Base-by-base conservation (phyloP, 1,140 invertebrate species). In the Phymastichus coffea region DNA sequence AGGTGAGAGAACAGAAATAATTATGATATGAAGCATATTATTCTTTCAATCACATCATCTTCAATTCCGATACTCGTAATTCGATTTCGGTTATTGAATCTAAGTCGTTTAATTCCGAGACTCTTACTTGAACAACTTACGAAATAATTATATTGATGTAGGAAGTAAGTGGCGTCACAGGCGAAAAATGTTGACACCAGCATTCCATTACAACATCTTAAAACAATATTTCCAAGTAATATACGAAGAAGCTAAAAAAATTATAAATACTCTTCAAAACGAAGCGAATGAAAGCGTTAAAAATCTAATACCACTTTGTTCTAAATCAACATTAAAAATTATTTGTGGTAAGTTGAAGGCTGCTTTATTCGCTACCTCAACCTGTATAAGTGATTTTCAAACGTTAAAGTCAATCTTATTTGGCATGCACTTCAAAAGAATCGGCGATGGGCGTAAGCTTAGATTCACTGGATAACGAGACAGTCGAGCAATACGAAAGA, bases 141-240 rank as follows among this genome's bases (percentile, higher is more conserved):
- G n/a, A n/a, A n/a, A n/a, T n/a, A n/a, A 30, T 30, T 12, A 7
- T 17, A 30, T 12, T 54, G 17, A 1, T 74, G 22, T 43, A 87
- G 91, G 90, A 38, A 76, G 78, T 9, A 93, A 92, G 77, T 97
- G 94, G 93, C 84, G 86, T 40, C 70, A 74, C 0, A 79, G 92
- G 17, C 81, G 93, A 48, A 94, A 92, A 79, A 81, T 96, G 33
- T 72, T 97, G 1, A 95, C 94, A 0, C 92, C 93, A 1, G 87
- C 91, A 1, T 97, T 97, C 75, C 93, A 97, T 75, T 95, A 95
- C 72, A 88, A 89, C 65, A 92, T 96, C 56, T 78, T 96, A 0
- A 83, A 88, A 63, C 85, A 91, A 65, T 96, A 93, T 75, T 67
- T 91, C n/a, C 64, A 70, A 2, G 54, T 75, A 30, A 69, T 73